A percentile compares a stretch with the other conserved stretches of the same genome.
phyloP scores from a whole-genome alignment of 1,140 invertebrate genomes.

The Eueides isabella region DNA sequence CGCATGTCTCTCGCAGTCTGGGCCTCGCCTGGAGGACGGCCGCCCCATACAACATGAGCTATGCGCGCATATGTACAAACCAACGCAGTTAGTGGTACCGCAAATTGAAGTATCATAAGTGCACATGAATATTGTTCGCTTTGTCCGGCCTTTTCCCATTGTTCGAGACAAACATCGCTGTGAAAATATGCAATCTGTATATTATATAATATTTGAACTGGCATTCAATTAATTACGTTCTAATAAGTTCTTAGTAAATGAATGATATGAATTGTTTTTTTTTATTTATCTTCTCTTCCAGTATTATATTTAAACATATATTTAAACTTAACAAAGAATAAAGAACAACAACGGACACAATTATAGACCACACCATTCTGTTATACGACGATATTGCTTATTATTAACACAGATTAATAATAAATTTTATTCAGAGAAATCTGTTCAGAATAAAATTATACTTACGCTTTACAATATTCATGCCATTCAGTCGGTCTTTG shows the following conservation, averaged over 20 bases:
- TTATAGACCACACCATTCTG: no score
- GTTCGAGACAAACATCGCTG: constrained; percentile 87
- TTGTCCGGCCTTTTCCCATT: constrained; percentile 83
- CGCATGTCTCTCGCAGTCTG: constrained; percentile 91
- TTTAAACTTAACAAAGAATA: no score
- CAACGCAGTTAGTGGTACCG: constrained; percentile 91
- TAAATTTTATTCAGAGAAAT: no score
- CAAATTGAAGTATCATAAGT: constrained; percentile 92
- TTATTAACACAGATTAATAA: no score
- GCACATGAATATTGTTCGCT: constrained; percentile 89
- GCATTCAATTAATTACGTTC: neutral
- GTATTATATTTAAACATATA: no score
- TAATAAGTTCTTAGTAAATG: neutral
- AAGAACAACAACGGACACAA: no score
- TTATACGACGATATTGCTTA: no score
- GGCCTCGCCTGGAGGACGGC: constrained; percentile 92
- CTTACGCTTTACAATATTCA: constrained; percentile 85
- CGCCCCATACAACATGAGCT: constrained; percentile 93
- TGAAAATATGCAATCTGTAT: constrained; percentile 23
- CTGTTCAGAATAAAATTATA: constrained; percentile 38
- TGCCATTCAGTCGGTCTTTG: constrained; percentile 84
- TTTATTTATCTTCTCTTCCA: neutral
- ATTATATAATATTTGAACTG: neutral
- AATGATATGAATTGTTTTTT: neutral
- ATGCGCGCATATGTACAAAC: constrained; percentile 94